Evolutionary conservation across 2,888 invertebrate species (phyloP), one percentile per base, ranked within the genome.

Genomic region (Pharmacophagus antenor): DNA sequence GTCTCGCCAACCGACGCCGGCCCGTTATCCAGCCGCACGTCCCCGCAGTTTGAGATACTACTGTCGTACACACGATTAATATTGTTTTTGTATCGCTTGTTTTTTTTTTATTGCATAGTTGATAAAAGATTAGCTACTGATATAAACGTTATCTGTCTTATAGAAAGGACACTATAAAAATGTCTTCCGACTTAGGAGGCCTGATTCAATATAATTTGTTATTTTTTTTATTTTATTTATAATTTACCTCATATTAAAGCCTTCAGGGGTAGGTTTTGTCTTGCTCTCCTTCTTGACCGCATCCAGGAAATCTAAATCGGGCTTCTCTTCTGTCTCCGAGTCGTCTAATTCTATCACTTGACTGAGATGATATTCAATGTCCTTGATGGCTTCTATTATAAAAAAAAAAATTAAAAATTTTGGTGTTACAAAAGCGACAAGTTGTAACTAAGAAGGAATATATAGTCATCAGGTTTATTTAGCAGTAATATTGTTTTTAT

Each of bases 321-420:
- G 83, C 63, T 95, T 93, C 68, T 95, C 96, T 72, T 96, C 96
- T 1, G 95, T 91, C 70, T 96, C 96, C 0, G 95, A 95, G 72
- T 96, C 96, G 64, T 96, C 96, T 0, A 95, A 95, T 75, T 96
- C 96, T 37, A 94, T 93, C 15, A 95, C 91, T 18, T 95, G 95
- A 20, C 58, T 41, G 12, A 65, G 31, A 56, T 80, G 84, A 27
- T 76, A 70, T 46, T 82, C 78, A 23, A 80, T 65, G 42, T 77
- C 78, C 67, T 77, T 79, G 42, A 76, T 65, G 10, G 70, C 63
- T 58, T 76, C 79, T 76, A 68, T 41, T 53, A 23, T 20, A 21
- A 15, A 21, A 6, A 52, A 52, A 2, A 51, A 21, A n/a, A 44
- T 18, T 37, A 22, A 22, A 53, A 44, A 18, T 18, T 44, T n/a